These are phyloP conservation scores for Fundulus diaphanus DNA, from an alignment of 2,797 vertebrate species.

Conservation along the genomic window DNA sequence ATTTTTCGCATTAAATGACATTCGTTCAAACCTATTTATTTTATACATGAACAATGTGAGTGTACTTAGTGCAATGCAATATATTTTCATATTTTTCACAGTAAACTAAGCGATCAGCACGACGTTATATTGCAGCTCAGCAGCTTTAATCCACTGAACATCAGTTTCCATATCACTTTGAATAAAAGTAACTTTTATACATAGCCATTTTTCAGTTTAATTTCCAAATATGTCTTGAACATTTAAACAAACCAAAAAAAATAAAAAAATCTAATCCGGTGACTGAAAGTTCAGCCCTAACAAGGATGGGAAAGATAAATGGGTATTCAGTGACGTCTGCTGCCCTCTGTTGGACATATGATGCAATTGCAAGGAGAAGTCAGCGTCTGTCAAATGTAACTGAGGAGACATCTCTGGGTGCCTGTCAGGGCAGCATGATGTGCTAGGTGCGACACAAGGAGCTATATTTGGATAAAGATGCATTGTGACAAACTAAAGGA, in stretches of 20 bases:
- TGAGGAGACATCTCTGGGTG: background rate
- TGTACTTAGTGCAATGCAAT: background rate
- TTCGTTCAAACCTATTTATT: slow-evolving; percentile 32
- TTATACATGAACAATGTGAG: background rate
- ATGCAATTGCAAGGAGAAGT: slow-evolving; percentile 28
- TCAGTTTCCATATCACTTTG: background rate
- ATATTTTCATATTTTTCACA: background rate
- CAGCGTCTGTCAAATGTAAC: background rate
- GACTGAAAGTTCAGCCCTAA: background rate
- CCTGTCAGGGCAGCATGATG: background rate
- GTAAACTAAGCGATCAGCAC: background rate
- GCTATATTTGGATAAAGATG: slow-evolving; percentile 11
- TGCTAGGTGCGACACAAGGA: background rate
- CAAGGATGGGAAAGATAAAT: background rate
- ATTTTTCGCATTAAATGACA: background rate
- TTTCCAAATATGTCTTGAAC: background rate
- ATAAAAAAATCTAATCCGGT: background rate
- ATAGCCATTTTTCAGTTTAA: background rate
- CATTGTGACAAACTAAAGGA: background rate
- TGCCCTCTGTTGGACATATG: slow-evolving; percentile 57
- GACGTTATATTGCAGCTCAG: background rate
- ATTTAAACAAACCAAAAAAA: no score
- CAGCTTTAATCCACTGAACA: background rate
- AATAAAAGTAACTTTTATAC: background rate
- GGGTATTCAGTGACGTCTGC: slow-evolving; percentile 41